Conservation (phyloP, 2,888 invertebrate genomes). For the Drosophila mettleri region DNA sequence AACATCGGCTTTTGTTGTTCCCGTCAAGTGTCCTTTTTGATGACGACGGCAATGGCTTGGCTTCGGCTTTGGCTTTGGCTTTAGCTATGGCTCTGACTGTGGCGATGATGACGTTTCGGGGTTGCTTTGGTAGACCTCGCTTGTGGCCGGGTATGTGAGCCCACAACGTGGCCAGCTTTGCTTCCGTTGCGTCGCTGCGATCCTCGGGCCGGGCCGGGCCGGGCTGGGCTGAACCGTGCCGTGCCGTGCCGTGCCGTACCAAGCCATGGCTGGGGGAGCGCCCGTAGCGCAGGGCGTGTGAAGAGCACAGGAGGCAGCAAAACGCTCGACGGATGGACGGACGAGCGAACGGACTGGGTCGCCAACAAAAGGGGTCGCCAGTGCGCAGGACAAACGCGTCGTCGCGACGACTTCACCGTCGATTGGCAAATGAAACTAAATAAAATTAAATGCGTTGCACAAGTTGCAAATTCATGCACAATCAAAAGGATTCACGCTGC, state of each 20-base stretch:
- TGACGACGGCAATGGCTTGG: conserved; percentile 43
- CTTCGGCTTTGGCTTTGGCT: conserved; percentile 13
- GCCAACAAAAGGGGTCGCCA: conserved; percentile 50
- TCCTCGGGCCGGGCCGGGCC: conserved; percentile 40
- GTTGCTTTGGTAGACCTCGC: conserved; percentile 83
- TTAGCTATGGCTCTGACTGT: not conserved
- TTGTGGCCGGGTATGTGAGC: conserved; percentile 82
- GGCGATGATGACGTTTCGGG: conserved; percentile 65
- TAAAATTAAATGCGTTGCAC: conserved; percentile 75
- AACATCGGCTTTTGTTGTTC: conserved; percentile 75
- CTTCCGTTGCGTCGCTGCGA: conserved; percentile 59
- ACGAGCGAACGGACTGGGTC: conserved; percentile 32
- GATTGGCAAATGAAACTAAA: conserved; percentile 79
- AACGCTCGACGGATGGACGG: conserved; percentile 7
- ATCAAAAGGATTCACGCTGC: conserved; percentile 78
- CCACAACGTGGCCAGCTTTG: conserved; percentile 78
- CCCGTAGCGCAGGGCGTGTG: conserved; percentile 65
- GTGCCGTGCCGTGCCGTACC: too few relatives aligned
- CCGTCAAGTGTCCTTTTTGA: conserved; percentile 78
- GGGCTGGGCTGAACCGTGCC: too few relatives aligned
- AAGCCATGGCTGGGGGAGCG: conserved; percentile 21
- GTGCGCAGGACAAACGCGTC: conserved; percentile 14
- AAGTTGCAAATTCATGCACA: conserved; percentile 74
- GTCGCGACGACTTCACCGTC: conserved; percentile 47
- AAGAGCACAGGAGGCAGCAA: conserved; percentile 57